Base-by-base conservation (phyloP, 1,140 invertebrate genomes). In the Leptinotarsa defecta region DNA sequence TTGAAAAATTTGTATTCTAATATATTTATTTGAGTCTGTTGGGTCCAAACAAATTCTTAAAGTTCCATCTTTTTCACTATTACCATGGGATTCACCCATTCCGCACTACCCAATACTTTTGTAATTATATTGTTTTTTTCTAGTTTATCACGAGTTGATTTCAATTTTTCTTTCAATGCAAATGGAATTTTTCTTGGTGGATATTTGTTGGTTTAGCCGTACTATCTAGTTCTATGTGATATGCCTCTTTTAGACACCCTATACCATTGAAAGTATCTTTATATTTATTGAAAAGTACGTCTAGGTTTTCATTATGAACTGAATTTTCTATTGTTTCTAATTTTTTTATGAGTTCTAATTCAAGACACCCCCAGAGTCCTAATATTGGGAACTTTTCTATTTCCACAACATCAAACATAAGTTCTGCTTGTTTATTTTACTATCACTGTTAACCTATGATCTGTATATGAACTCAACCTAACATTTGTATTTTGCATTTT, bases 191-290 rank as follows among this genome's bases (percentile, higher is more conserved):
- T 20, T 20, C 20, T 20, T 20, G 20, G 20, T 20, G 20, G 20
- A 20, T 20, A 20, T 1, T 1, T 20, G 20, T 20, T 20, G 20
- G 20, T 20, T 20, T 20, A 20, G 20, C 24, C 3, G 24, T 64
- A 20, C 11, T 17, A 64, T 20, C 63, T 64, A 64, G 22, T 64
- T 64, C 63, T 20, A 64, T 17, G 63, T 17, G 63, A 64, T 64
- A 19, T 64, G 13, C n/a, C 63, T 64, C 22, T 20, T 19, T 20
- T 13, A 64, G 4, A 64, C 11, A 64, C 5, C 63, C 63, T 24
- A 24, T 24, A 22, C 2, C 22, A 22, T 22, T 22, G 22, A 3
- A 22, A 22, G 22, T 22, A 22, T 22, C 22, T 22, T 22, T 22
- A 22, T 22, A 22, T 22, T 24, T 24, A 22, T 24, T 2, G 2